Base-by-base conservation (phyloP, 2,888 invertebrate genomes). In the Chloroclystis v-ata region DNA sequence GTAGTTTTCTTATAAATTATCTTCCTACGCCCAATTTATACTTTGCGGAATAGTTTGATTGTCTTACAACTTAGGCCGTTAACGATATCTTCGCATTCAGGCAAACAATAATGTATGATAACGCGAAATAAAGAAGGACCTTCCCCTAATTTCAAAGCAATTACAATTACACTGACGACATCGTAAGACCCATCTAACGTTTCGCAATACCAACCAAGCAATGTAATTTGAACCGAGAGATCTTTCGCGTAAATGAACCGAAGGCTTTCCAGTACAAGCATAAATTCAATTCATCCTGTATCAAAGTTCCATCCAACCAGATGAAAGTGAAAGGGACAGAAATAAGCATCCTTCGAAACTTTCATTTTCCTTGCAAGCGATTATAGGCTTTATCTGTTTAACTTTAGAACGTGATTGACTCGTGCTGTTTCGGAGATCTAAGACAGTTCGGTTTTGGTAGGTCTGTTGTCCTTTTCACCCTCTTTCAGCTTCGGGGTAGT, bases 201-300 rank as follows among this genome's bases (percentile, higher is more conserved):
- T 9, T 39, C 13, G 5, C 4, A 9, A 10, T 10, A 3, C 6
- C 10, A 7, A 49, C 16, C 51, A 12, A 44, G 47, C 49, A 37
- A 52, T 55, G 56, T 26, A 28, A 4, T 11, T 8, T 5, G 8
- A 40, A 42, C 26, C 44, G 47, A 57, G 63, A 74, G 69, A 66
- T 64, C 58, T 59, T 60, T 60, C 57, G 55, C 57, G 56, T 61
- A 65, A 65, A 69, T 63, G 63, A 53, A 68, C 66, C 64, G 65
- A 72, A 69, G 52, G 45, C 53, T 56, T 54, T 54, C 56, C 65
- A 60, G 80, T 82, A 63, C 61, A 63, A 60, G 78, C 63, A 70
- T 69, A 81, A 82, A 85, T 85, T 83, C 75, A 84, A 85, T 84
- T 85, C 81, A 78, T 82, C 71, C 80, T 78, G 81, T 81, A 78